Conservation (phyloP, 2,113 vertebrate species). For the Ochotona princeps region DNA sequence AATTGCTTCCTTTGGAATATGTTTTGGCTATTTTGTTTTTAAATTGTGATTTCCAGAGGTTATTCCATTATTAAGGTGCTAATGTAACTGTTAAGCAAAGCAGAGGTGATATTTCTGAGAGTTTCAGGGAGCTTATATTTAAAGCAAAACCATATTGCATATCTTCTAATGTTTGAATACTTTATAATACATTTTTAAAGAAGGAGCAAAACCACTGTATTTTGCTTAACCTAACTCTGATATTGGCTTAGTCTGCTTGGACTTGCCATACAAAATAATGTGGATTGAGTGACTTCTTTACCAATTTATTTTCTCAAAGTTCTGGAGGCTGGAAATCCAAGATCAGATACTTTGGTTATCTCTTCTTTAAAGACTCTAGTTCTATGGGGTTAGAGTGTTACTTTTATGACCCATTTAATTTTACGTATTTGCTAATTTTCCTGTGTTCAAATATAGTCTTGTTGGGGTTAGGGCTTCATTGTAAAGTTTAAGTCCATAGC, state of each 20-base stretch:
- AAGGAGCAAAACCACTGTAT: background rate
- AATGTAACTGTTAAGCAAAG: background rate
- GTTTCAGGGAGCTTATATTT: background rate
- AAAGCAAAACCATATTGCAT: background rate
- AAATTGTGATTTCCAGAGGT: constrained; percentile 31
- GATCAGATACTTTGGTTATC: background rate
- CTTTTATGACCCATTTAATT: background rate
- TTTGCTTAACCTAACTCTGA: background rate
- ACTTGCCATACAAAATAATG: background rate
- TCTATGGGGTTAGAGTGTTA: background rate
- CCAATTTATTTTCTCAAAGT: background rate
- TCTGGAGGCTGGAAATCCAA: background rate
- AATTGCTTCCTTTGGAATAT: background rate
- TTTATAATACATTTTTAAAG: constrained; percentile 6
- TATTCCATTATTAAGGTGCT: background rate
- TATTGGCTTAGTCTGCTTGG: background rate
- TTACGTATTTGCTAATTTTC: background rate
- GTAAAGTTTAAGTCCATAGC: background rate
- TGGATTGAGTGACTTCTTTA: background rate
- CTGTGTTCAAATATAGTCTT: background rate
- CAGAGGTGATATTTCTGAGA: background rate
- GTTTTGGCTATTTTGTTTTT: constrained; percentile 25
- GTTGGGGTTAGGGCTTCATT: background rate
- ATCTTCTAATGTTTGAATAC: constrained; percentile 3
- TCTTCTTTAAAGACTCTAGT: background rate